Evolutionary conservation across 2,797 vertebrate species (phyloP).

Genomic region (Sarcophilus harrisii): DNA sequence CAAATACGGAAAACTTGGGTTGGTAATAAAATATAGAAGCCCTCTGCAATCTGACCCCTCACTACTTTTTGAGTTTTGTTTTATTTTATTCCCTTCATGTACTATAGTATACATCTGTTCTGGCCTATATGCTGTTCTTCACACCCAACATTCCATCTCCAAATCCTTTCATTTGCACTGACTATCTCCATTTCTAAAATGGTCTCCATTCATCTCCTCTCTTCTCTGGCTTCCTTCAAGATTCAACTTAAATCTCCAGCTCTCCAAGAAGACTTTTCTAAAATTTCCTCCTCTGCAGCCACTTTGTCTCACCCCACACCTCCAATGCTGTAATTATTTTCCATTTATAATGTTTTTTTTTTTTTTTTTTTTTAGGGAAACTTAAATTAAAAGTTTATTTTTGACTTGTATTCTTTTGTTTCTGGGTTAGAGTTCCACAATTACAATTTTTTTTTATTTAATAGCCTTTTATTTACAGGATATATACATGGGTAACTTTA

Average conservation of each 20-base stretch:
- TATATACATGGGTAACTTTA: no score
- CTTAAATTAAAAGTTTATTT: no score
- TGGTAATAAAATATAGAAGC: not conserved
- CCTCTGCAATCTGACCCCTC: not conserved
- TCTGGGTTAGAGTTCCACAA: no score
- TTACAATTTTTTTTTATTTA: no score
- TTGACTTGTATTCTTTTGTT: no score
- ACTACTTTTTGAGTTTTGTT: not conserved
- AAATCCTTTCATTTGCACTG: not conserved
- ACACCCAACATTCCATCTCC: not conserved
- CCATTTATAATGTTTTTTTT: not conserved
- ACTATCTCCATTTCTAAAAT: not conserved
- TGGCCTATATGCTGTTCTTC: no score
- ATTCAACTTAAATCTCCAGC: not conserved
- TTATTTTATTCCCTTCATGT: not conserved
- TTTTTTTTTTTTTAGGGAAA: no score
- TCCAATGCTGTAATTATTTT: not conserved
- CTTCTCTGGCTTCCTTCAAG: not conserved
- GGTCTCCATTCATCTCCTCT: not conserved
- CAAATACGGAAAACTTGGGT: not conserved
- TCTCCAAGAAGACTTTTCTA: not conserved
- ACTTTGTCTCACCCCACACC: not conserved
- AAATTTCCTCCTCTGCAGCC: not conserved
- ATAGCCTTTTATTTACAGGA: no score
- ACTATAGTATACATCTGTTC: not conserved